These are phyloP conservation scores for Aphelinus atriplicis DNA, from an alignment of 1,140 invertebrate species.

Conservation along the genomic window DNA sequence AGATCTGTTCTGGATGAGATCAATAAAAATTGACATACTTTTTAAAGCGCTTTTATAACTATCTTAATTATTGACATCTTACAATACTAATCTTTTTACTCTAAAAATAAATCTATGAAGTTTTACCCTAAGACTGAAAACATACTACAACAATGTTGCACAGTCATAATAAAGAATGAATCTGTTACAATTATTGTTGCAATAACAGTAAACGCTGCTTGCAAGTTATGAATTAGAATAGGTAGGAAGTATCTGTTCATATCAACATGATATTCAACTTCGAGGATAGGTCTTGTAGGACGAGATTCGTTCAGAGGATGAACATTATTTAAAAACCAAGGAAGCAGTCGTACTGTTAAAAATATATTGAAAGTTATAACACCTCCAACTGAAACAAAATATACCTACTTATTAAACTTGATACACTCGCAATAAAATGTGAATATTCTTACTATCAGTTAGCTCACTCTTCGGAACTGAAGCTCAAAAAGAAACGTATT, in stretches of 20 bases:
- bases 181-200: neutral
- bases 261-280: constrained; percentile 21
- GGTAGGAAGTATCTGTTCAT: constrained; percentile 1
- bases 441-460: neutral
- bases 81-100: too few relatives aligned
- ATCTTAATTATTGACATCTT: too few relatives aligned
- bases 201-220: neutral
- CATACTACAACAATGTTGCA: constrained; percentile 26
- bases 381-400: neutral
- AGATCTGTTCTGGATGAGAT: too few relatives aligned
- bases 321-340: neutral
- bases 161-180: constrained; percentile 8
- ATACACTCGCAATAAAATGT: too few relatives aligned
- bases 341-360: neutral
- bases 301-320: neutral
- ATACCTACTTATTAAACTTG: too few relatives aligned
- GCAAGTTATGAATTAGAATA: constrained; percentile 22
- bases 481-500: neutral
- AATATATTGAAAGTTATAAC: neutral
- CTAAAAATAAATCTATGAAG: too few relatives aligned
- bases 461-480: neutral
- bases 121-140: constrained; percentile 26
- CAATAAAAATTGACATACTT: too few relatives aligned
- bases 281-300: neutral
- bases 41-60: too few relatives aligned